Base-by-base conservation (phyloP, 2,113 vertebrate species). In the Phrynosoma blainvillii region DNA sequence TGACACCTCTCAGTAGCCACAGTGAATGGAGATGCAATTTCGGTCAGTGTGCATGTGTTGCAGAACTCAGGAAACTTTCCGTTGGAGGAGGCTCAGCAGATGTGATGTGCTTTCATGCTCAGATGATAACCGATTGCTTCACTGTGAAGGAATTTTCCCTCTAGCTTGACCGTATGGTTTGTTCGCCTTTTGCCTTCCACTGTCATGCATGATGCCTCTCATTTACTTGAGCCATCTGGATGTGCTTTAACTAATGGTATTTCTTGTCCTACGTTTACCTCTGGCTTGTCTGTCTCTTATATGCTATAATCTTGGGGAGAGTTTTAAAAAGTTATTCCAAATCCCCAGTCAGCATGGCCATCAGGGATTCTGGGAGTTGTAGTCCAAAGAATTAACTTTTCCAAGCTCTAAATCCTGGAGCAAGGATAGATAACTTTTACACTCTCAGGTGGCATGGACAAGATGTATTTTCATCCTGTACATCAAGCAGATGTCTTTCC, bases 161-260 rank as follows among this genome's bases (percentile, higher is more conserved):
- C 54, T 47, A n/a, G 73, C 86, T 76, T 82, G 73, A 75, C 70
- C 56, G 14, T 77, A 25, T 77, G 71, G 71, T 76, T 32, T 12
- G 5, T 66, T 66, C 27, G 16, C 71, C 59, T 52, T 87, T 87
- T 87, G 79, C 80, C 76, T 87, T 87, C 76, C 54, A n/a, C 70
- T 75, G 86, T 66, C 71, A 76, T 54, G 40, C 79, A 82, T 76
- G 79, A 82, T 56, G 74, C 86, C 76, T 54, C 71, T 87, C 68
- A 87, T 75, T 76, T 82, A 66, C 40, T 76, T 82, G 79, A 88
- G 71, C 71, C 71, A 82, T 82, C 56, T 76, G 79, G 86, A 88
- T 88, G 59, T 11, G 56, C 36, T 82, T 88, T 88, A 82, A 82
- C 30, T 76, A 77, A 88, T 65, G 40, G 56, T 88, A 82, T 76